Conservation (phyloP, 2,888 invertebrate species). For the Steinernema hermaphroditum region DNA sequence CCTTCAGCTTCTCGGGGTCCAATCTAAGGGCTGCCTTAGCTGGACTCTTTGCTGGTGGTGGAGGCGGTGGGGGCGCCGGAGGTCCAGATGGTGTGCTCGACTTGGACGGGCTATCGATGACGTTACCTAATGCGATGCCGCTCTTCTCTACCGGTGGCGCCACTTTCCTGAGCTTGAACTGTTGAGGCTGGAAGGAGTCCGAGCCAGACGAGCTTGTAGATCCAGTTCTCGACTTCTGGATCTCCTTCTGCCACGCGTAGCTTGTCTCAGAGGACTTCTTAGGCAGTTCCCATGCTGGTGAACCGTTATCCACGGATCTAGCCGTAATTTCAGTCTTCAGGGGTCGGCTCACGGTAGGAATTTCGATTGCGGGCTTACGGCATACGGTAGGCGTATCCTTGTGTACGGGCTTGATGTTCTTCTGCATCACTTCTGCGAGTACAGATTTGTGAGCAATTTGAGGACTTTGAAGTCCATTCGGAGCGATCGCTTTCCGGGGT, state of each 20-base stretch:
- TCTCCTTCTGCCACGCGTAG: slow-evolving; percentile 8
- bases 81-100: background rate
- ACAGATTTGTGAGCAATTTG: too few species aligned
- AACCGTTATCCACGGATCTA: too few species aligned
- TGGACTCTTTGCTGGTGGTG: background rate
- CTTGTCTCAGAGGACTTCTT: background rate
- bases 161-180: background rate
- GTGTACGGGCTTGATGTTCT: too few species aligned
- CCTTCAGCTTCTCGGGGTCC: background rate
- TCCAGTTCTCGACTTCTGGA: background rate
- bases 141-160: slow-evolving; percentile 6
- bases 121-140: slow-evolving; percentile 1
- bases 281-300: background rate
- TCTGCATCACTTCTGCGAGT: too few species aligned
- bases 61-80: background rate
- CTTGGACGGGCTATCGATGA: background rate
- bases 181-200: background rate
- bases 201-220: background rate
- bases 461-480: too few species aligned
- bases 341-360: too few species aligned
- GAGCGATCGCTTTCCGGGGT: background rate
- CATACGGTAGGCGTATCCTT: too few species aligned
- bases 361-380: too few species aligned
- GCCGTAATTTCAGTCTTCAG: too few species aligned
- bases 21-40: background rate